phyloP scores from a whole-genome alignment of 2,797 vertebrate genomes.

The Gadopsis marmoratus region DNA sequence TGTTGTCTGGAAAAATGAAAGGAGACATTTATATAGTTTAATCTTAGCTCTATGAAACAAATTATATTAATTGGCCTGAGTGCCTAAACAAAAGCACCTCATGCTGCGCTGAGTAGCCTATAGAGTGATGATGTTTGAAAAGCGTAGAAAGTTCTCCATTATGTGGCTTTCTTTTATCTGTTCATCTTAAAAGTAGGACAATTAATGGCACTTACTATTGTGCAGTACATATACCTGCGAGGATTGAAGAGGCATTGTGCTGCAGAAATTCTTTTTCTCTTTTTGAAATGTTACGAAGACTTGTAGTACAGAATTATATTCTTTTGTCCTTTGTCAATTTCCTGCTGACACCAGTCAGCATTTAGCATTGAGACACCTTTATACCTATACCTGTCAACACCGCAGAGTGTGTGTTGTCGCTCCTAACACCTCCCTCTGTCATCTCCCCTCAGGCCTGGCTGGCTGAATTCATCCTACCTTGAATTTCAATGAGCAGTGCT shows the following conservation, averaged over 20 bases:
- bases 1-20: not conserved
- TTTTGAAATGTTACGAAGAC: not conserved
- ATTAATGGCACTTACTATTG: not conserved
- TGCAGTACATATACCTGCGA: not conserved
- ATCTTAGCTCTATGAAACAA: too few relatives aligned
- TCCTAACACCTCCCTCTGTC: not conserved
- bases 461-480: constrained; percentile 39
- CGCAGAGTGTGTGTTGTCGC: constrained; percentile 4
- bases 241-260: not conserved
- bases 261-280: not conserved
- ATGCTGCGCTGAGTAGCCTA: not conserved
- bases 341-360: not conserved
- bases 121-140: constrained; percentile 9
- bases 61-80: not conserved
- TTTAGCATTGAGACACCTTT: not conserved
- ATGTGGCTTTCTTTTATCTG: constrained; percentile 17
- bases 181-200: not conserved
- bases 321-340: not conserved
- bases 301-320: not conserved
- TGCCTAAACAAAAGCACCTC: not conserved
- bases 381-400: constrained; percentile 6
- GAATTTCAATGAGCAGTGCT: constrained; percentile 42
- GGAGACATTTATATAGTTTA: not conserved
- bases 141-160: not conserved
- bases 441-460: constrained; percentile 17